Percentiles rank a stretch among this genome's conserved stretches.
phyloP scores from a whole-genome alignment of 1,140 invertebrate species.

The Drosophila biarmipes region DNA sequence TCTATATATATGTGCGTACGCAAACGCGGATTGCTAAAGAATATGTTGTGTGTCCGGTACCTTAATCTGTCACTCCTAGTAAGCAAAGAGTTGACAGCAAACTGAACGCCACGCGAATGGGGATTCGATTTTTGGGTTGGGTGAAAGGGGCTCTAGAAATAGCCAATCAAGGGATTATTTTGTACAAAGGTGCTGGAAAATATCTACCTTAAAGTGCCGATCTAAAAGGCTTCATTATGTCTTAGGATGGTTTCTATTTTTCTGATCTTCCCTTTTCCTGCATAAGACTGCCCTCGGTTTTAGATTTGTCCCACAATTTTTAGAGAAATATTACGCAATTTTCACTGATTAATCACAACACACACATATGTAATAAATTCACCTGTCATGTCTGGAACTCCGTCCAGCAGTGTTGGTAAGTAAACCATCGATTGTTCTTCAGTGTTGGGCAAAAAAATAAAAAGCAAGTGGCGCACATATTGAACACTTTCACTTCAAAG shows the following conservation, averaged over 20 bases:
- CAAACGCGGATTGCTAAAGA: constrained; percentile 52
- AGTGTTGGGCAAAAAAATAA: constrained; percentile 16
- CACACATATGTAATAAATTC: constrained; percentile 21
- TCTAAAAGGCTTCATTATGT: constrained; percentile 11
- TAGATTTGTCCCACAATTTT: constrained; percentile 24
- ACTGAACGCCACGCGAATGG: constrained; percentile 39
- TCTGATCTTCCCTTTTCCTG: neutral
- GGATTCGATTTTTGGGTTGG: neutral
- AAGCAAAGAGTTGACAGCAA: constrained; percentile 71
- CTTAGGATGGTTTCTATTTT: neutral
- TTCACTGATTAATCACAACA: constrained; percentile 20
- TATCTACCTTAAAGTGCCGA: neutral
- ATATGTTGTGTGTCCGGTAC: constrained; percentile 66
- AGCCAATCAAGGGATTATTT: neutral
- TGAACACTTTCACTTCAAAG: constrained; percentile 41
- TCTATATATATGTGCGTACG: constrained; percentile 53
- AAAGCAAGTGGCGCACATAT: constrained; percentile 16
- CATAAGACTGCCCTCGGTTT: neutral
- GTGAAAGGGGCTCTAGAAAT: neutral
- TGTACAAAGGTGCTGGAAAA: neutral
- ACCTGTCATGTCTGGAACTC: constrained; percentile 28
- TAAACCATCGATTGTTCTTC: constrained; percentile 2
- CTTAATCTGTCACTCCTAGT: constrained; percentile 58
- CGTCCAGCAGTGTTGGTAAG: constrained; percentile 39
- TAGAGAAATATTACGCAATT: constrained; percentile 48